Evolutionary conservation across 1,140 invertebrate genomes (phyloP).

Genomic region (Drosophila sucinea): DNA sequence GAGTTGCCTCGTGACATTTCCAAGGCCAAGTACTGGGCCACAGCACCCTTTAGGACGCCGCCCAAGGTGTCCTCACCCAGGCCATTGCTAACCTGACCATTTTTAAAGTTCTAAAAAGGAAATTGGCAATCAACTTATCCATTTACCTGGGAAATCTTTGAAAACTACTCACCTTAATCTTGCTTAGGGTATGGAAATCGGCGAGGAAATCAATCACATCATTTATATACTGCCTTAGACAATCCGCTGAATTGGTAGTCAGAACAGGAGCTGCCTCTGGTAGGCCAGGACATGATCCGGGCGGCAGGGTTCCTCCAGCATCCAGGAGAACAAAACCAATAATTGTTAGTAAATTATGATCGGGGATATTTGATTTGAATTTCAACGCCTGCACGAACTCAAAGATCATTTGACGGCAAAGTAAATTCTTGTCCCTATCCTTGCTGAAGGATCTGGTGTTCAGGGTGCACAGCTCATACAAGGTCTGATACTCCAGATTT

Average conservation of each 20-base stretch:
- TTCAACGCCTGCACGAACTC: slow-evolving; percentile 97
- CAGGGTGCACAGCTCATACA: slow-evolving; percentile 95
- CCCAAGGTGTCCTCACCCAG: slow-evolving; percentile 98
- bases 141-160: too few species aligned
- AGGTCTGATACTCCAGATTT: slow-evolving; percentile 91
- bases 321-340: slow-evolving; percentile 93
- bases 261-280: slow-evolving; percentile 85
- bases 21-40: slow-evolving; percentile 96
- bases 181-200: slow-evolving; percentile 97
- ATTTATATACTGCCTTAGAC: slow-evolving; percentile 94
- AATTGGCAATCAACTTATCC: not conserved
- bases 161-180: slow-evolving; percentile 92
- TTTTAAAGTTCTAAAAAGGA: slow-evolving; percentile 88
- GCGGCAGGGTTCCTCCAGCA: slow-evolving; percentile 87
- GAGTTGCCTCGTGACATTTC: slow-evolving; percentile 95
- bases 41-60: slow-evolving; percentile 96
- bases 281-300: slow-evolving; percentile 76
- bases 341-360: slow-evolving; percentile 96
- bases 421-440: slow-evolving; percentile 96
- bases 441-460: slow-evolving; percentile 94
- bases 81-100: slow-evolving; percentile 88
- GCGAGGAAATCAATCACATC: slow-evolving; percentile 98
- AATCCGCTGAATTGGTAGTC: slow-evolving; percentile 95
- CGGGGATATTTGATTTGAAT: slow-evolving; percentile 96
- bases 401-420: slow-evolving; percentile 95